phyloP scores from a whole-genome alignment of 30 jellyfish, hydroid and myxozoan species.

The Clytia hemisphaerica region DNA sequence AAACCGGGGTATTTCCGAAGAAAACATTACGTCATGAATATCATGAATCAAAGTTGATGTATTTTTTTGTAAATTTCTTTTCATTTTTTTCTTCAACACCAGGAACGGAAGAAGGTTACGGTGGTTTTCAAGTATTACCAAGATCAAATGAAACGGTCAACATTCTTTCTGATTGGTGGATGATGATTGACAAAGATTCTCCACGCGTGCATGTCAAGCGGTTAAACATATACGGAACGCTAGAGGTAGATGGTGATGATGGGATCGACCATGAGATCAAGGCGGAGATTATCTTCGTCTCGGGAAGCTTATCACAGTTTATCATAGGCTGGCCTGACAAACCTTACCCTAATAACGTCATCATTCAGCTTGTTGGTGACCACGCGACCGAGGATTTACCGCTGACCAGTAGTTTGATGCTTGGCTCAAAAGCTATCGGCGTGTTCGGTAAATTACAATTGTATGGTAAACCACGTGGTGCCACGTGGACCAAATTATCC shows the following conservation, averaged over 20 bases:
- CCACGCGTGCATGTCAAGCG: slow-evolving; percentile 63
- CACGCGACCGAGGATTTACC: slow-evolving; percentile 66
- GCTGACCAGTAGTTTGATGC: slow-evolving; percentile 58
- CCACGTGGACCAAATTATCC: slow-evolving; percentile 68
- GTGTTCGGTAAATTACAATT: slow-evolving; percentile 61
- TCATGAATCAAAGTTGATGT: no score
- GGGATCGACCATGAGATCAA: slow-evolving; percentile 41
- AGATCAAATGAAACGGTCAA: neutral
- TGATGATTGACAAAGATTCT: slow-evolving; percentile 54
- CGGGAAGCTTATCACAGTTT: slow-evolving; percentile 61
- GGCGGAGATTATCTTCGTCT: slow-evolving; percentile 53
- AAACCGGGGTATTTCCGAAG: no score
- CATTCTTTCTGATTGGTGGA: slow-evolving; percentile 38
- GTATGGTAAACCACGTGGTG: slow-evolving; percentile 64
- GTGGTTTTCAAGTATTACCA: slow-evolving; percentile 45
- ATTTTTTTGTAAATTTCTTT: no score
- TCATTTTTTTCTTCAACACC: no score
- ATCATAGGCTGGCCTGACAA: slow-evolving; percentile 73
- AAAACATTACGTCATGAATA: no score
- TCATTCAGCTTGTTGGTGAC: slow-evolving; percentile 63
- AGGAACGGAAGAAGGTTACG: slow-evolving; percentile 47
- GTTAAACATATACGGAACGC: slow-evolving; percentile 67
- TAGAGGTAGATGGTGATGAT: slow-evolving; percentile 67
- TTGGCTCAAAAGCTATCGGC: slow-evolving; percentile 86
- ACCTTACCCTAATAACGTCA: slow-evolving; percentile 73